Conservation (phyloP, 2,888 invertebrate genomes). For the Ametastegia equiseti region DNA sequence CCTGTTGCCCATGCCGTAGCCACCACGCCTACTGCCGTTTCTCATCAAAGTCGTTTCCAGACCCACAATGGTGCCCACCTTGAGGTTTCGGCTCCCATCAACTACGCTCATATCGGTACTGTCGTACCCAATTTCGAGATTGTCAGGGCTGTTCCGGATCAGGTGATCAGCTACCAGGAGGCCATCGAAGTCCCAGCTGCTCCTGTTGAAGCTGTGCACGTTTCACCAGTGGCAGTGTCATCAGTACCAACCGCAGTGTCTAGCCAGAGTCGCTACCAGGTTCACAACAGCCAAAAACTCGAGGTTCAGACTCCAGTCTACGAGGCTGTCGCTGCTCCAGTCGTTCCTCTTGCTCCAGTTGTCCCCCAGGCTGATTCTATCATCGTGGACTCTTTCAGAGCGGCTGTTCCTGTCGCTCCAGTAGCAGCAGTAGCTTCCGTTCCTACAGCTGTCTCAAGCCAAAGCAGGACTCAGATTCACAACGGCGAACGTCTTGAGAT, state of each 20-base stretch:
- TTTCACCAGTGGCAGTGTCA: constrained; percentile 57
- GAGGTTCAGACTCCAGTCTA: constrained; percentile 46
- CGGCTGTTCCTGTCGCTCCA: constrained; percentile 56
- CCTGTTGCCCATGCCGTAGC: constrained; percentile 36
- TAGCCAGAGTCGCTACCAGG: constrained; percentile 66
- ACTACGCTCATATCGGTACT: constrained; percentile 28
- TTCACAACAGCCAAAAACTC: constrained; percentile 53
- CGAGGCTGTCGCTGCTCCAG: not conserved
- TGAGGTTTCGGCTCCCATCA: constrained; percentile 43
- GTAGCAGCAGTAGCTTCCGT: constrained; percentile 62
- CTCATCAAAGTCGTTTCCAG: constrained; percentile 60
- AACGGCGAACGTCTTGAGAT: constrained; percentile 49
- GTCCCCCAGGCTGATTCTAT: constrained; percentile 13
- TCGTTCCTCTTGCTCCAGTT: constrained; percentile 33
- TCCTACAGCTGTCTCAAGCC: constrained; percentile 70
- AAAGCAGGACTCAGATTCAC: constrained; percentile 55
- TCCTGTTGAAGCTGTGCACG: constrained; percentile 35
- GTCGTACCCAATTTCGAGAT: constrained; percentile 32
- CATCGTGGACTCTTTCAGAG: constrained; percentile 26
- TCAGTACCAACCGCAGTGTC: constrained; percentile 69
- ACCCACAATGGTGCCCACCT: constrained; percentile 54
- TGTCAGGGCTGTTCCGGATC: constrained; percentile 21
- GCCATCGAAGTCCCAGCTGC: constrained; percentile 28
- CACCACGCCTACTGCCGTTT: constrained; percentile 57
- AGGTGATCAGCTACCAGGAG: constrained; percentile 24